Percentiles rank a stretch among this genome's conserved stretches.
Evolutionary conservation across 2,888 invertebrate genomes (phyloP).

Genomic region (Caradrina kadenii): DNA sequence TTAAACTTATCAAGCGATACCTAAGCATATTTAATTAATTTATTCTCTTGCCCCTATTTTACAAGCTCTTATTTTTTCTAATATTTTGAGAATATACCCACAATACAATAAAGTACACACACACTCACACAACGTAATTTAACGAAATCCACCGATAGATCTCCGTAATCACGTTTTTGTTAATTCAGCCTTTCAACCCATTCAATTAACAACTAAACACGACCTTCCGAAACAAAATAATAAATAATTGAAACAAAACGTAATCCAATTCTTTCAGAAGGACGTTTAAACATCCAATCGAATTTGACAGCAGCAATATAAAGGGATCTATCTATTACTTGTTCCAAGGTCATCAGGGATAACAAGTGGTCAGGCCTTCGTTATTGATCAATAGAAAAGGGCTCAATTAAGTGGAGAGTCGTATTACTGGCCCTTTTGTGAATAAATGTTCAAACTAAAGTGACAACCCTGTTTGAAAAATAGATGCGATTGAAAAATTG

Average conservation of each 20-base stretch:
- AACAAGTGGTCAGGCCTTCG: conserved; percentile 51
- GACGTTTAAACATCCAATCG: conserved; percentile 35
- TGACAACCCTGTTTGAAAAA: conserved; percentile 14
- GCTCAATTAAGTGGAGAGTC: conserved; percentile 25
- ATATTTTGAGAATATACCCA: too few species aligned
- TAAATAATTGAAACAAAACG: conserved; percentile 45
- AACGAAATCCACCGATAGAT: conserved; percentile 28
- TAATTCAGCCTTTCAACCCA: conserved; percentile 25
- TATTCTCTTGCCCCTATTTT: too few species aligned
- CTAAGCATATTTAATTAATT: too few species aligned
- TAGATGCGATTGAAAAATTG: not conserved
- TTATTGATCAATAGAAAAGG: conserved; percentile 45
- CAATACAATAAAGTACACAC: not conserved
- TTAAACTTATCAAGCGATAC: too few species aligned
- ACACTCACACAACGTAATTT: not conserved
- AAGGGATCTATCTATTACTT: conserved; percentile 41
- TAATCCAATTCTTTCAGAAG: conserved; percentile 36
- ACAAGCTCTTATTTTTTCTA: too few species aligned
- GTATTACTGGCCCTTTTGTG: conserved; percentile 19
- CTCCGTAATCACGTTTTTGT: conserved; percentile 21
- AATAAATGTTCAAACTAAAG: conserved; percentile 5
- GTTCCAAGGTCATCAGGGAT: conserved; percentile 46
- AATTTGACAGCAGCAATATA: conserved; percentile 39
- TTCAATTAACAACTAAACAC: conserved; percentile 43
- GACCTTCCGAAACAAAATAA: conserved; percentile 36